A percentile compares a stretch with the other conserved stretches of the same genome.
Conservation (phyloP, 2,888 invertebrate genomes). For the Trissolcus japonicus region DNA sequence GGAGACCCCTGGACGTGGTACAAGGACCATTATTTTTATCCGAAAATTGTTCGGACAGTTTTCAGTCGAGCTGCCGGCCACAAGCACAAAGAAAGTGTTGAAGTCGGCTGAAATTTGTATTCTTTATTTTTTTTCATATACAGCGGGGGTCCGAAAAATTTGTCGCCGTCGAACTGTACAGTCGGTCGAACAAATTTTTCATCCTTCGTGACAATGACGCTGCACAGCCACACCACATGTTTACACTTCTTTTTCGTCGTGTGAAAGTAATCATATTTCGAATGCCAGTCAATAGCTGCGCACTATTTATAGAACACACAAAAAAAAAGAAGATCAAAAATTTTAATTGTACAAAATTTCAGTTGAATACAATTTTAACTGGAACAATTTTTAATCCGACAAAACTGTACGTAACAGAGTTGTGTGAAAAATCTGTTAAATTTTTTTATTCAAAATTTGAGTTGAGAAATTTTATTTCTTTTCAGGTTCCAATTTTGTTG, state of each 20-base stretch:
- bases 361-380: too few relatives aligned
- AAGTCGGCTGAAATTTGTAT: constrained; percentile 3
- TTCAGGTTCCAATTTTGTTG: too few relatives aligned
- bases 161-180: constrained; percentile 19
- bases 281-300: not conserved
- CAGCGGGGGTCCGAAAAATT: constrained; percentile 17
- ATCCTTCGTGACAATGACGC: constrained; percentile 9
- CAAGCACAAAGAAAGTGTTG: constrained; percentile 26
- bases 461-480: too few relatives aligned
- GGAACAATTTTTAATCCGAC: too few relatives aligned
- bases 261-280: constrained; percentile 27
- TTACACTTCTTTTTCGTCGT: constrained; percentile 14
- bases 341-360: too few relatives aligned
- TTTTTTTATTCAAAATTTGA: too few relatives aligned
- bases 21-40: constrained; percentile 34
- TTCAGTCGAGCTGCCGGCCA: too few relatives aligned
- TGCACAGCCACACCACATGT: constrained; percentile 33
- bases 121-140: not conserved
- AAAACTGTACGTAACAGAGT: too few relatives aligned
- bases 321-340: too few relatives aligned
- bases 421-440: too few relatives aligned
- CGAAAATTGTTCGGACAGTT: constrained; percentile 11
- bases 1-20: constrained; percentile 11
- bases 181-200: constrained; percentile 31
- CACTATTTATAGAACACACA: too few relatives aligned